Conservation (phyloP, 2,888 invertebrate species). For the Corythucha ciliata region DNA sequence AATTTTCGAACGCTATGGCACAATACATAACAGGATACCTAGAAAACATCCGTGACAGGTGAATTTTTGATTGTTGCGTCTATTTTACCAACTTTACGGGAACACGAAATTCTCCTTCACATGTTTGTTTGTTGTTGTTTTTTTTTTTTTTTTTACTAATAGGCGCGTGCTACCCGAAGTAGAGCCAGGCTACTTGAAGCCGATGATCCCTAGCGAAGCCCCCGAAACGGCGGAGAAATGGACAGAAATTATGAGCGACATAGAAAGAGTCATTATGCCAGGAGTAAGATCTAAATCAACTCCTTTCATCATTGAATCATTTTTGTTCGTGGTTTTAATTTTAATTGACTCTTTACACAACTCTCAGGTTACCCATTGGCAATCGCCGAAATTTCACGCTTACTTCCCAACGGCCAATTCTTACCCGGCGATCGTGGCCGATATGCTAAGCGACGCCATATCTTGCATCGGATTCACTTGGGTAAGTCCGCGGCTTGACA, state of each 20-base stretch:
- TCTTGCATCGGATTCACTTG: slow-evolving; percentile 94
- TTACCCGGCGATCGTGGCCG: slow-evolving; percentile 87
- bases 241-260: slow-evolving; percentile 49
- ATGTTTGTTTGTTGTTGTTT: too few relatives aligned
- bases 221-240: slow-evolving; percentile 49
- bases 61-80: too few relatives aligned
- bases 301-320: too few relatives aligned
- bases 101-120: too few relatives aligned
- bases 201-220: slow-evolving; percentile 47
- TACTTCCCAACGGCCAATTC: slow-evolving; percentile 92
- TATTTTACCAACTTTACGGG: too few relatives aligned
- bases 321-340: too few relatives aligned
- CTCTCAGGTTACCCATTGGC: slow-evolving; percentile 79
- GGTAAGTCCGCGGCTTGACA: slow-evolving; percentile 53
- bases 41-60: too few relatives aligned
- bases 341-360: too few relatives aligned
- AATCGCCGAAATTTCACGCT: slow-evolving; percentile 89
- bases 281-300: too few relatives aligned
- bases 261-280: slow-evolving; percentile 55
- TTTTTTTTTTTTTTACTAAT: too few relatives aligned
- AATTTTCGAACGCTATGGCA: too few relatives aligned
- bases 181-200: slow-evolving; percentile 50
- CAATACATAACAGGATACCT: too few relatives aligned
- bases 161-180: slow-evolving; percentile 50
- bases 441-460: slow-evolving; percentile 89